Percentiles rank a stretch among this genome's conserved stretches.
These are phyloP conservation scores for Ips typographus DNA, from an alignment of 1,140 invertebrate species.

Conservation along the genomic window DNA sequence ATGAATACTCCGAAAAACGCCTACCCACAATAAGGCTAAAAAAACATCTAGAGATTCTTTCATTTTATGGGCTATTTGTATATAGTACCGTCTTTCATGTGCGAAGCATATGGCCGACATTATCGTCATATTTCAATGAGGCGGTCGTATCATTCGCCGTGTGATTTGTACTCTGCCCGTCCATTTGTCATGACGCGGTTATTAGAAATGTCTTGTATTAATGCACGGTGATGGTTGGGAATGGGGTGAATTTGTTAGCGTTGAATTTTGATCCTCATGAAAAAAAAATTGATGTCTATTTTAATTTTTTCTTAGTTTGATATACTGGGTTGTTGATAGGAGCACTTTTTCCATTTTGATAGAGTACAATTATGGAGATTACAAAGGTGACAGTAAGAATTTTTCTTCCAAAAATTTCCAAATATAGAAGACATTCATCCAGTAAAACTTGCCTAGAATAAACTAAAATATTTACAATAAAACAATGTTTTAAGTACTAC, in stretches of 20 bases:
- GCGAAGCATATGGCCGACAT: constrained; percentile 23
- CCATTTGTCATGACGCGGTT: constrained; percentile 20
- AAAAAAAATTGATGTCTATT: too few species aligned
- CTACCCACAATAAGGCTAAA: constrained; percentile 10
- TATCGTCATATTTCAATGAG: constrained; percentile 24
- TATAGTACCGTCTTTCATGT: constrained; percentile 32
- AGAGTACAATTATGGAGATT: too few species aligned
- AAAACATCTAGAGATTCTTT: neutral
- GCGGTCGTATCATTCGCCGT: constrained; percentile 25
- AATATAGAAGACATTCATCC: too few species aligned
- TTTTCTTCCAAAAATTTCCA: too few species aligned
- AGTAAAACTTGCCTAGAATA: too few species aligned
- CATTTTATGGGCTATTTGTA: constrained; percentile 32
- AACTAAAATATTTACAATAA: too few species aligned
- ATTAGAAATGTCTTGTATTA: constrained; percentile 14
- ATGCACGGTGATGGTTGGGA: constrained; percentile 17
- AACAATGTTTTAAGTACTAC: too few species aligned
- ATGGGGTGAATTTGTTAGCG: neutral
- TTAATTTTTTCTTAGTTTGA: too few species aligned
- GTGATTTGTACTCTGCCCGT: constrained; percentile 24
- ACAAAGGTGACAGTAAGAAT: too few species aligned
- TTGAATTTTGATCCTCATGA: too few species aligned
- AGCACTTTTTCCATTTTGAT: too few species aligned
- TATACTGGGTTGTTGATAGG: too few species aligned
- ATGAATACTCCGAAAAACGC: constrained; percentile 13